Evolutionary conservation across 1,140 invertebrate species (phyloP).

Genomic region (Procambarus virginalis): DNA sequence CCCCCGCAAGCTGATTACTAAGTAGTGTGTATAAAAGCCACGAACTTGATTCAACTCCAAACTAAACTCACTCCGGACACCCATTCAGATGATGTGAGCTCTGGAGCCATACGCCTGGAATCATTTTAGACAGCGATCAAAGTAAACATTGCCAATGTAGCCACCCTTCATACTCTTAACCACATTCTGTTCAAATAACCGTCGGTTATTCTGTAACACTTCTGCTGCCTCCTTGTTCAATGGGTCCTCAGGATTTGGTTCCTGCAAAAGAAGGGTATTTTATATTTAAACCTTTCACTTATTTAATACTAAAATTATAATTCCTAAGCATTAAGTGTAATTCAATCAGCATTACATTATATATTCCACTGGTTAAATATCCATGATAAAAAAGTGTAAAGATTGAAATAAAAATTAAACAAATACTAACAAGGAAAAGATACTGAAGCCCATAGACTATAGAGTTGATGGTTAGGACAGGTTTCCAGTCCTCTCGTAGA

Average conservation of each 20-base stretch:
- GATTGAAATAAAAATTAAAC: not conserved
- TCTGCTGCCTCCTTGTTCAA: conserved; percentile 99
- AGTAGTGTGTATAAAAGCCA: not conserved
- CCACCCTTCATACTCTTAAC: conserved; percentile 96
- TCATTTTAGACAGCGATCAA: conserved; percentile 97
- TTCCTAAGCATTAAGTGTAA: not conserved
- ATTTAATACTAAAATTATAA: not conserved
- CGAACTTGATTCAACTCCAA: conserved; percentile 7
- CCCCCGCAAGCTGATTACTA: not conserved
- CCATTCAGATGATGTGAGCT: conserved; percentile 4
- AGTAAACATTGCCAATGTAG: conserved; percentile 92
- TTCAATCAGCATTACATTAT: no score
- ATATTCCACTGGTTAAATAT: no score
- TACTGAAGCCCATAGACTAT: conserved; percentile 98
- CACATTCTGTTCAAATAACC: conserved; percentile 97
- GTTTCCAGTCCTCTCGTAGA: conserved; percentile 98
- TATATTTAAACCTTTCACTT: not conserved
- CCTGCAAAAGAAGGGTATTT: conserved; percentile 77
- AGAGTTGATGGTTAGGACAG: conserved; percentile 97
- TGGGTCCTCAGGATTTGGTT: conserved; percentile 99
- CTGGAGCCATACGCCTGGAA: not conserved
- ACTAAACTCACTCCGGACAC: conserved; percentile 1
- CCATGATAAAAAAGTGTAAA: not conserved
- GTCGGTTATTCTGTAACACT: conserved; percentile 93
- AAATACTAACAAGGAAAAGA: conserved; percentile 89